Evolutionary conservation across 2,888 invertebrate species (phyloP).

Genomic region (Yponomeuta evonymella): DNA sequence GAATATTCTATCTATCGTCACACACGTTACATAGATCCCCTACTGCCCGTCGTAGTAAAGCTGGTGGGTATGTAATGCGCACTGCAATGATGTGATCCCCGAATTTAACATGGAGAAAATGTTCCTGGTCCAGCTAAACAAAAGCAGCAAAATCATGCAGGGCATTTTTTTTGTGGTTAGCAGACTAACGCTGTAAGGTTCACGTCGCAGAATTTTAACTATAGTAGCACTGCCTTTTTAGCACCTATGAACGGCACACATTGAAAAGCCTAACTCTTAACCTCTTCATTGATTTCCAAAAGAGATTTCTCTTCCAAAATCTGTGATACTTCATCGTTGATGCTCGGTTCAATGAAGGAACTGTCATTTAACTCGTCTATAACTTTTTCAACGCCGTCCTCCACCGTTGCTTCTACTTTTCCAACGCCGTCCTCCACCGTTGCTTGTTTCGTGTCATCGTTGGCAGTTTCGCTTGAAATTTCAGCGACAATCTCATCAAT

Average conservation of each 20-base stretch:
- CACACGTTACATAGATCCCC: no score
- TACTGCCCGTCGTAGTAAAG: no score
- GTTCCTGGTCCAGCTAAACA: no score
- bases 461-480: slow-evolving; percentile 4
- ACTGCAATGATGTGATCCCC: no score
- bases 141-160: no score
- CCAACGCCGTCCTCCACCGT: slow-evolving; percentile 1
- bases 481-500: slow-evolving; percentile 19
- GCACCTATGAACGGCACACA: not conserved
- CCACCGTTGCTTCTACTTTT: not conserved
- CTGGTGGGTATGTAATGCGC: no score
- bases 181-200: no score
- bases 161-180: no score
- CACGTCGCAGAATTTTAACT: no score
- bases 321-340: slow-evolving; percentile 16
- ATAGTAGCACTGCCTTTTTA: no score
- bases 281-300: slow-evolving; percentile 7
- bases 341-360: slow-evolving; percentile 1
- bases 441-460: not conserved
- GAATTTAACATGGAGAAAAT: no score
- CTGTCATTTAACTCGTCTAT: not conserved
- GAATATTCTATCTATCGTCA: no score
- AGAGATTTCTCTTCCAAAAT: slow-evolving; percentile 17
- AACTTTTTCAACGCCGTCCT: slow-evolving; percentile 8
- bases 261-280: not conserved